phyloP scores from a whole-genome alignment of 2,113 vertebrate species.

The Spilogale gracilis region DNA sequence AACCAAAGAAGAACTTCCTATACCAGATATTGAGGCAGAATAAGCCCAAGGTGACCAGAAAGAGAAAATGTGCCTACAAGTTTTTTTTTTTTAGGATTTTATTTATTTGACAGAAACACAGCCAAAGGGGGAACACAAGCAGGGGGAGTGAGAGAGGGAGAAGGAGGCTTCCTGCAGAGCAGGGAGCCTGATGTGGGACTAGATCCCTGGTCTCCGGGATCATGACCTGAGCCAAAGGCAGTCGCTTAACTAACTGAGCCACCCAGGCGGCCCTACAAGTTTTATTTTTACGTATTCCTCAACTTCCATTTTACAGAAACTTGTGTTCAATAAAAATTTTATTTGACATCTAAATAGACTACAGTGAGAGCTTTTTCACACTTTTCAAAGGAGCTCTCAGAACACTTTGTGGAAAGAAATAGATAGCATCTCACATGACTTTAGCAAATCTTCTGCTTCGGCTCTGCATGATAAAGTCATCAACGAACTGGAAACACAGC shows the following conservation, averaged over 20 bases:
- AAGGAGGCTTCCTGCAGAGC: too few relatives aligned
- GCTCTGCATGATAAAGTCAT: conserved; percentile 58
- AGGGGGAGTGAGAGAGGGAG: too few relatives aligned
- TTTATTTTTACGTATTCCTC: background rate
- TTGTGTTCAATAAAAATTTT: background rate
- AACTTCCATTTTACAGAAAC: background rate
- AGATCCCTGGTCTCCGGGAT: too few relatives aligned
- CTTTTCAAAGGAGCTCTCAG: conserved; percentile 5
- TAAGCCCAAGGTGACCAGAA: background rate
- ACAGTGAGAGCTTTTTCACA: background rate
- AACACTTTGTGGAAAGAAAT: background rate
- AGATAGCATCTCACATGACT: background rate
- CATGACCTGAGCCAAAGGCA: too few relatives aligned
- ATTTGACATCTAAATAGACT: background rate
- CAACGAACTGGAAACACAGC: conserved; percentile 42
- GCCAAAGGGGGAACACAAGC: too few relatives aligned
- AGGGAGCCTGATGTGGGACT: too few relatives aligned
- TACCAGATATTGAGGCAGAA: background rate
- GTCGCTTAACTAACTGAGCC: too few relatives aligned
- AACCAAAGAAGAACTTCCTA: background rate
- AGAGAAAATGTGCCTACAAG: background rate
- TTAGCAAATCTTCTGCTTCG: background rate
- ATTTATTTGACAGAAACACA: too few relatives aligned
- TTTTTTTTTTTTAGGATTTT: background rate
- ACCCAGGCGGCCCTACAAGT: background rate